phyloP scores from a whole-genome alignment of 2,888 invertebrate genomes.

The Cordilura impudica region DNA sequence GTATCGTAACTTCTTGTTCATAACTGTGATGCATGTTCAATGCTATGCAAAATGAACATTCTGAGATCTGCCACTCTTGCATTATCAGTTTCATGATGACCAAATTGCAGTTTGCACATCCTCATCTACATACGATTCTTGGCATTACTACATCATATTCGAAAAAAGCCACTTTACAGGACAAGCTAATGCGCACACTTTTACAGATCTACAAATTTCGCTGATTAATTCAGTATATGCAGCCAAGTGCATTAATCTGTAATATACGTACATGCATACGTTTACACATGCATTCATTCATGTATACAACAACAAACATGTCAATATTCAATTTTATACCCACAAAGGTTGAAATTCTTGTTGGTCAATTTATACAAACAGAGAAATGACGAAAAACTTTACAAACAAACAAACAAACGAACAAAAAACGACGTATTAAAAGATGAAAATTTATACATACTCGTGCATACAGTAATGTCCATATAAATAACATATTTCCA shows the following conservation, averaged over 20 bases:
- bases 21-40: too few species aligned
- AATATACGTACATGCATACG: not conserved
- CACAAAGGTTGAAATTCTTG: not conserved
- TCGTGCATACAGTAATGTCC: not conserved
- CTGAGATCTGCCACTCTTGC: too few species aligned
- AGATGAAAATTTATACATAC: not conserved
- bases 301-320: constrained; percentile 11
- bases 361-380: not conserved
- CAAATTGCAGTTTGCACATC: too few species aligned
- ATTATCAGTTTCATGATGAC: too few species aligned
- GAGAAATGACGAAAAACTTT: not conserved
- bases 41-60: too few species aligned
- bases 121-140: too few species aligned
- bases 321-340: constrained; percentile 27
- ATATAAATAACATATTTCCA: not conserved
- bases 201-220: constrained; percentile 19
- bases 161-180: too few species aligned
- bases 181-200: constrained; percentile 38
- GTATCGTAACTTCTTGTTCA: too few species aligned
- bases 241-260: too few species aligned
- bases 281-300: not conserved
- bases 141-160: too few species aligned
- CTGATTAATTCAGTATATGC: constrained; percentile 33
- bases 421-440: not conserved
- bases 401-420: not conserved